These are phyloP conservation scores for Drosophila setosimentum DNA, from an alignment of 2,888 invertebrate species.

Conservation along the genomic window DNA sequence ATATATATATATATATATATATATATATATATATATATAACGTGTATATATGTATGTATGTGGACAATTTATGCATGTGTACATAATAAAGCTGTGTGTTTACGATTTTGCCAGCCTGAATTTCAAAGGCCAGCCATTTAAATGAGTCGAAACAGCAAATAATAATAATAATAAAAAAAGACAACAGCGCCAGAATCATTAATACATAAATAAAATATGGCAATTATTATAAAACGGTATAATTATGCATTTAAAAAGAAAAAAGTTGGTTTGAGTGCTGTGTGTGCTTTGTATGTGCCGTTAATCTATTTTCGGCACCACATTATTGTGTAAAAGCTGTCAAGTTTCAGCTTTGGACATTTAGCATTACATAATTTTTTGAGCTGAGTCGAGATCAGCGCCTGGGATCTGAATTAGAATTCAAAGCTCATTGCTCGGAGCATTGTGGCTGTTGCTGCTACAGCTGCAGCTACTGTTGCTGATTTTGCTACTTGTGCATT, in stretches of 20 bases:
- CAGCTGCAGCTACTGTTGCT: not conserved
- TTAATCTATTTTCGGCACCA: slow-evolving; percentile 33
- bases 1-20: not conserved
- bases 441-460: slow-evolving; percentile 6
- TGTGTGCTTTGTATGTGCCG: slow-evolving; percentile 14
- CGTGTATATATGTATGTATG: slow-evolving; percentile 2
- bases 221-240: slow-evolving; percentile 41
- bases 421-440: slow-evolving; percentile 15
- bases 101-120: slow-evolving; percentile 46
- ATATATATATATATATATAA: slow-evolving; percentile 4
- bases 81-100: slow-evolving; percentile 32
- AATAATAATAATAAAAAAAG: not conserved
- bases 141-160: slow-evolving; percentile 24
- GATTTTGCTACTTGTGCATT: slow-evolving; percentile 14
- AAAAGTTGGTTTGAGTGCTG: not conserved
- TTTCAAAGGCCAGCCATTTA: slow-evolving; percentile 49
- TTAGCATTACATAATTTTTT: slow-evolving; percentile 28
- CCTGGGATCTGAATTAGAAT: slow-evolving; percentile 19
- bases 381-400: slow-evolving; percentile 11
- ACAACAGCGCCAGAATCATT: slow-evolving; percentile 16
- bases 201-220: slow-evolving; percentile 36
- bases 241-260: slow-evolving; percentile 9
- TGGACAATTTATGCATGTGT: not conserved
- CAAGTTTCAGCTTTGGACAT: slow-evolving; percentile 8
- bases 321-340: slow-evolving; percentile 20